phyloP scores from a whole-genome alignment of 2,797 vertebrate species.

The Acanthurus tractus region DNA sequence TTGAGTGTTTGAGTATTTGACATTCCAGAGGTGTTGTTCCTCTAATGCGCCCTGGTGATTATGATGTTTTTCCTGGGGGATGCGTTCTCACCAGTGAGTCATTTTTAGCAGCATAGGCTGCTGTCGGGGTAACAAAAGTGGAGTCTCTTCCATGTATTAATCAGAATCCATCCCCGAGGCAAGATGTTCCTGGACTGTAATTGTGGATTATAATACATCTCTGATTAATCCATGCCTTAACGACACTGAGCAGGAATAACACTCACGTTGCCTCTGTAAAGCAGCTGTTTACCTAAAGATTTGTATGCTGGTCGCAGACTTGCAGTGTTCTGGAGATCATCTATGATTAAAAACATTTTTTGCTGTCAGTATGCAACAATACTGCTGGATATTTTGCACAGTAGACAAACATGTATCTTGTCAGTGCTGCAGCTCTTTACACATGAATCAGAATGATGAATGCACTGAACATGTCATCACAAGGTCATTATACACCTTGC shows the following conservation, averaged over 20 bases:
- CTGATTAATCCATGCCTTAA: slow-evolving; percentile 58
- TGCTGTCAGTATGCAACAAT: not conserved
- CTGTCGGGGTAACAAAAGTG: slow-evolving; percentile 56
- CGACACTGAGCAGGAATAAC: slow-evolving; percentile 30
- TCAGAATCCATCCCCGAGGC: slow-evolving; percentile 63
- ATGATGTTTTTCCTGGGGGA: slow-evolving; percentile 55
- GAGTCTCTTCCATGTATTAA: slow-evolving; percentile 65
- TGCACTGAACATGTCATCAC: slow-evolving; percentile 27
- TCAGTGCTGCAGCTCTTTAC: slow-evolving; percentile 31
- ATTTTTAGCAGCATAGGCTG: slow-evolving; percentile 62
- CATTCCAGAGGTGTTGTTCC: slow-evolving; percentile 65
- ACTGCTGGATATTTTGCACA: not conserved
- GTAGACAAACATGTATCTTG: slow-evolving; percentile 22
- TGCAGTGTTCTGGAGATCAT: not conserved
- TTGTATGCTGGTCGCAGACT: not conserved
- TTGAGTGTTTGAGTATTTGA: slow-evolving; percentile 55
- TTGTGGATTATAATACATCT: slow-evolving; percentile 60
- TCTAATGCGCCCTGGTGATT: slow-evolving; percentile 48
- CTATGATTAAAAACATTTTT: not conserved
- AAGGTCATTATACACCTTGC: slow-evolving; percentile 46
- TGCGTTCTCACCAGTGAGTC: slow-evolving; percentile 61
- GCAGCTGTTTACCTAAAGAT: not conserved
- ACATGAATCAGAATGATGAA: slow-evolving; percentile 44
- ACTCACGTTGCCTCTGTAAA: slow-evolving; percentile 13
- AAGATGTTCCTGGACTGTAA: slow-evolving; percentile 70